Base-by-base conservation (phyloP, 2,888 invertebrate genomes). In the Parthenolecanium corni region DNA sequence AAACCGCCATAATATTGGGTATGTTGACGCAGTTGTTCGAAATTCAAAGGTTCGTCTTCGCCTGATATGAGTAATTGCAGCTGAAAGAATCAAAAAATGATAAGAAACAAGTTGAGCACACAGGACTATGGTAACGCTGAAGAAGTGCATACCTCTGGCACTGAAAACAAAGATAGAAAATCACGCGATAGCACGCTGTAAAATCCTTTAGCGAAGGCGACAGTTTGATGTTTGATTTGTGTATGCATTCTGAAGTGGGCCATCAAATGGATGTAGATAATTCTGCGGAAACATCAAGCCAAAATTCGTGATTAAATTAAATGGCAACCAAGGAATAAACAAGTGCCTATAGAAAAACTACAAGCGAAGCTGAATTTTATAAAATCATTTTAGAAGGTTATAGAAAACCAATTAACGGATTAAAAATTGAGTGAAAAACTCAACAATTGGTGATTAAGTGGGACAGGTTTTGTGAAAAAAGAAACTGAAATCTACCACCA, bases 1-100 rank as follows among this genome's bases (percentile, higher is more conserved):
- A 98, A 98, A 4, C 98, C 98, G 64, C 98, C 98, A 76, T 96
- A 98, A 77, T 98, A 98, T 75, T 96, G 95, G 11, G 96, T 96
- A 77, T 98, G 89, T 61, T 83, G 84, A 2, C 93, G 79, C 66
- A 92, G 75, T 75, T 92, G 91, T 68, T 83, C 81, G 68, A 96
- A 76, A 77, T 97, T 95, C 46, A 97, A 76, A 0, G 94, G 94
- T 38, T 86, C 86, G 72, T 92, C 94, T 75, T 96, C 96, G 6
- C 97, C 97, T 66, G 95, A 94, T 69, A 97, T 94, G 21, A 97
- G 78, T 63, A 94, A 82, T 58, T 66, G 66, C 36, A 66, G 53
- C 66, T 66, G 42, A 11, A 62, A 47, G 16, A 11, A 36, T 25
- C 23, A 23, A 49, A 51, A 51, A 23, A 46, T 12, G 44, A 20